Percentiles rank a stretch among this genome's conserved stretches.
Evolutionary conservation across 1,140 invertebrate species (phyloP).

Genomic region (Drosophila busckii): DNA sequence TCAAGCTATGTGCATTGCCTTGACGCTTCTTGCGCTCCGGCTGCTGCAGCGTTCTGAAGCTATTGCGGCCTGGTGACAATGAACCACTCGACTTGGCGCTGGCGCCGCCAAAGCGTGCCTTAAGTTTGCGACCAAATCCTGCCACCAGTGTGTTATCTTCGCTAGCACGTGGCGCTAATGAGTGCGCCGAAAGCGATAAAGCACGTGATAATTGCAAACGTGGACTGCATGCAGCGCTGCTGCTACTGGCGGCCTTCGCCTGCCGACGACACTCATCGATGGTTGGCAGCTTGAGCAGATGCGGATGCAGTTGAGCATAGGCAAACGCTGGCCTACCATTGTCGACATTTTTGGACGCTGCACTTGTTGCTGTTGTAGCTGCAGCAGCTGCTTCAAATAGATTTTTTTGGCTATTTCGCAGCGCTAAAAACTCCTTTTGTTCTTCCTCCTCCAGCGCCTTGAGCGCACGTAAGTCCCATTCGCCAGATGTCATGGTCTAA

Average conservation of each 20-base stretch:
- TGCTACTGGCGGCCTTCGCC: conserved; percentile 55
- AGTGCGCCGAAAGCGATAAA: conserved; percentile 69
- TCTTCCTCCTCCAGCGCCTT: conserved; percentile 77
- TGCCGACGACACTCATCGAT: conserved; percentile 72
- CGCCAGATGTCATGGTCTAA: conserved; percentile 65
- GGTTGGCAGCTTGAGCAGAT: conserved; percentile 64
- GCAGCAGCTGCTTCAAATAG: conserved; percentile 56
- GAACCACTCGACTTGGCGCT: conserved; percentile 60
- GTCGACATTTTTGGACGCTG: background rate
- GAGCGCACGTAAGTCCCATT: conserved; percentile 75
- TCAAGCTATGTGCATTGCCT: background rate
- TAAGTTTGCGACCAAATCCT: conserved; percentile 59
- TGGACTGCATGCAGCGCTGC: conserved; percentile 22
- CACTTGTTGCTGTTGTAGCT: too few relatives aligned
- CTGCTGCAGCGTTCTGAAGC: conserved; percentile 65
- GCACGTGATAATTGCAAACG: conserved; percentile 63
- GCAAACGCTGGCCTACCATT: conserved; percentile 34
- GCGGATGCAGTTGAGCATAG: conserved; percentile 67
- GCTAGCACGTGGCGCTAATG: conserved; percentile 38
- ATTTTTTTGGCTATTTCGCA: conserved; percentile 67
- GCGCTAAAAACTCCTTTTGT: conserved; percentile 64
- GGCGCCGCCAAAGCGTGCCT: conserved; percentile 56
- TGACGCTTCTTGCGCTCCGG: conserved; percentile 59
- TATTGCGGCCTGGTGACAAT: conserved; percentile 60
- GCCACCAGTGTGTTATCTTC: conserved; percentile 11